Conservation (phyloP, 2,113 vertebrate species). For the Cavia aperea region DNA sequence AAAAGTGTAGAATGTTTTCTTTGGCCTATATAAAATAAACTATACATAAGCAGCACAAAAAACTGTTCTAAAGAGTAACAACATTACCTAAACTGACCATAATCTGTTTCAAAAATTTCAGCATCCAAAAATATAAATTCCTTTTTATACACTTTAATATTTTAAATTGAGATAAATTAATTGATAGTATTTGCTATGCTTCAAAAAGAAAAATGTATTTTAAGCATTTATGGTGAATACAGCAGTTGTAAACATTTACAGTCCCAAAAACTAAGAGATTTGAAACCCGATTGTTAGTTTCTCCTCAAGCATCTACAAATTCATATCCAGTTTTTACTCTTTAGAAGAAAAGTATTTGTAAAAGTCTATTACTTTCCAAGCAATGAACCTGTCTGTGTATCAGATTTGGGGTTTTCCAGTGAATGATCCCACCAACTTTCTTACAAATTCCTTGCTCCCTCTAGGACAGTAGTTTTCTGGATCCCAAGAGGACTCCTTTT, state of each 20-base stretch:
- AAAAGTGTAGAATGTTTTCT: background rate
- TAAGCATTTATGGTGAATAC: background rate
- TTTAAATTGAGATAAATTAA: conserved; percentile 13
- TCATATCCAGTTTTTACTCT: conserved; percentile 23
- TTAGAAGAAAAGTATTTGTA: conserved; percentile 15
- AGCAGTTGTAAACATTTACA: background rate
- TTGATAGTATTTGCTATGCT: background rate
- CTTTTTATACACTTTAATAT: conserved; percentile 12
- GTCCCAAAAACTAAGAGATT: background rate
- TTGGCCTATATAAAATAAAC: background rate
- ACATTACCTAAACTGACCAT: background rate
- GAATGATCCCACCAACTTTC: background rate
- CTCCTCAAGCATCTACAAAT: background rate
- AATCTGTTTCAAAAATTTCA: conserved; percentile 5
- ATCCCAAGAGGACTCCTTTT: background rate
- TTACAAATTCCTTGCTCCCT: background rate
- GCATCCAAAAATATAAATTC: conserved; percentile 33
- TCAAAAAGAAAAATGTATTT: conserved; percentile 9
- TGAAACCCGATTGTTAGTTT: conserved; percentile 23
- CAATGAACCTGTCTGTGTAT: background rate
- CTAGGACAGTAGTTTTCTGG: background rate
- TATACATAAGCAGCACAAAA: background rate
- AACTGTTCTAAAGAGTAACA: background rate
- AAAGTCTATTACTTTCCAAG: conserved; percentile 15
- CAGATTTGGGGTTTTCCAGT: background rate